Conservation (phyloP, 2,113 vertebrate genomes). For the Clarias gariepinus region DNA sequence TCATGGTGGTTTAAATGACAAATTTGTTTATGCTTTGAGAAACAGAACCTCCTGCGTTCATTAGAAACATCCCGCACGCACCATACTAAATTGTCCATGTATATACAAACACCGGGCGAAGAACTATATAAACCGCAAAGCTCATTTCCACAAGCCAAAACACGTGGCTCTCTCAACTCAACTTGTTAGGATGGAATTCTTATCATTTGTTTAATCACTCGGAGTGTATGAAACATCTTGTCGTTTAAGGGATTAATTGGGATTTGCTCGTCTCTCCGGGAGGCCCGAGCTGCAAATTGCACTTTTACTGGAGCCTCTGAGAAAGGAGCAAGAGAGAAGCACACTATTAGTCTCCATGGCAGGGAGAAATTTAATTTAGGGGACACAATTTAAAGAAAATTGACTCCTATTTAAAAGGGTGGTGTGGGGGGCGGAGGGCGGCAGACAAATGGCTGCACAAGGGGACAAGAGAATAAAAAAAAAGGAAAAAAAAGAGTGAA, state of each 20-base stretch:
- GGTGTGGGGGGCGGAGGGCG: not conserved
- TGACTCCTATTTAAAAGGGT: constrained; percentile 64
- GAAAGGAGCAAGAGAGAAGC: not conserved
- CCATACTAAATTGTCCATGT: not conserved
- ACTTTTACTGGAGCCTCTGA: constrained; percentile 20
- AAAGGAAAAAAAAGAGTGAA: constrained; percentile 55
- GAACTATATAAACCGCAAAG: not conserved
- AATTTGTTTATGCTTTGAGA: not conserved
- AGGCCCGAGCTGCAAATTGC: constrained; percentile 16
- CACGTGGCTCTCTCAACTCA: not conserved
- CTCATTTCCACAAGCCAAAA: not conserved
- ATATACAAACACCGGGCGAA: not conserved
- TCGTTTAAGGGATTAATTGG: constrained; percentile 33
- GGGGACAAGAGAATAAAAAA: constrained; percentile 51
- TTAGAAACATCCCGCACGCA: not conserved
- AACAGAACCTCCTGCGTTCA: not conserved
- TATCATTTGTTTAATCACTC: not conserved
- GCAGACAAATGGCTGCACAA: constrained; percentile 51
- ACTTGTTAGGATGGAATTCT: constrained; percentile 5
- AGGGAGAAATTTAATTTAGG: constrained; percentile 56
- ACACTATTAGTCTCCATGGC: constrained; percentile 34
- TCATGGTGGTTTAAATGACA: not conserved
- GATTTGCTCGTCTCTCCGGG: constrained; percentile 30
- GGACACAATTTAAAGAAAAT: constrained; percentile 70
- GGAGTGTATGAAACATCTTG: constrained; percentile 18